Base-by-base conservation (phyloP, 2,797 vertebrate genomes). In the Myiotriccus ornatus region DNA sequence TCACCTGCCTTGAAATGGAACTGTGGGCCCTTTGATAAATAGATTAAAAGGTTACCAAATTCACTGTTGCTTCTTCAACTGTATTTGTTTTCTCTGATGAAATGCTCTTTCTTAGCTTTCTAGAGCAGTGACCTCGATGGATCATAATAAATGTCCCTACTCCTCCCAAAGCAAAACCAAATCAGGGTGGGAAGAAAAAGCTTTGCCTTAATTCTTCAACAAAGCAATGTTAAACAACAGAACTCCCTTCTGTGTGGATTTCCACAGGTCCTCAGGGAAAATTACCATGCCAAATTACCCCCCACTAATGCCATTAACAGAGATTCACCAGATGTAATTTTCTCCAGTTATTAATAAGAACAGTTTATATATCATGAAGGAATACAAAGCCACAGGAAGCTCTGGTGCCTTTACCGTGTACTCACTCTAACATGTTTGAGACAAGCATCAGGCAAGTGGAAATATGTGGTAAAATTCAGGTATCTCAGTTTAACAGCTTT, bases 41-140 rank as follows among this genome's bases (percentile, higher is more conserved):
- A 88, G 83, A 93, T 93, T 95, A 94, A 87, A 89, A 91, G 68
- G 77, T 94, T 95, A 95, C 93, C 89, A 92, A 86, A 97, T 93
- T 91, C 41, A 82, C 30, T 79, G 32, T 87, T 93, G 30, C 35
- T 94, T 79, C 63, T 77, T 37, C 44, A 85, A 55, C 34, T 92
- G 44, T 85, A 79, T 85, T 94, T 94, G 39, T 95, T 94, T 93
- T 73, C 63, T 80, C 27, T 76, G 52, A 83, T 71, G 62, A 94
- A 92, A 86, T 78, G 35, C 7, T 90, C 52, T 90, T 83, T 78
- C 57, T 60, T 87, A 71, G 52, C 28, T 65, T 95, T 80, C 85
- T 71, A 43, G 50, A 91, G 75, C 2, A 6, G 75, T 81, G 83
- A 64, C 32, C 53, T 78, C 43, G 16, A 69, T 39, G 60, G 47